Base-by-base conservation (phyloP, 2,888 invertebrate species). In the Brachyptera putata region DNA sequence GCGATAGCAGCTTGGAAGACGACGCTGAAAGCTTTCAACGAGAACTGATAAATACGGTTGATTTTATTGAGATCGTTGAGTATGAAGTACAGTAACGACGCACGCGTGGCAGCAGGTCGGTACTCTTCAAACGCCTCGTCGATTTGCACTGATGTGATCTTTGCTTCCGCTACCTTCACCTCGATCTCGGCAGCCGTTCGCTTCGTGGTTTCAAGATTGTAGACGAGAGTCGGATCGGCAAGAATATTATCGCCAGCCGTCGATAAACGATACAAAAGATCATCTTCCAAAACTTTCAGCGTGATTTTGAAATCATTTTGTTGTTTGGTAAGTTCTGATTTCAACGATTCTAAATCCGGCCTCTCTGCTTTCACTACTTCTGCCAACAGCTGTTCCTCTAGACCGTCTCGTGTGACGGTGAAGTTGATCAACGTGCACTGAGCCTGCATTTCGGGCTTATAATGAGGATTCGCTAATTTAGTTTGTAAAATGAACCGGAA, bases 401-500 rank as follows among this genome's bases (percentile, higher is more conserved):
- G 79, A 30, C 93, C 95, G 73, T 95, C 94, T 70, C 85, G 5
- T 7, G 30, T 30, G 30, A 30, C 53, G 1, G 95, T 95, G 70
- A 96, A 96, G 76, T 96, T 95, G 64, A 96, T 95, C 14, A 96
- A 80, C 0, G 95, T 95, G 5, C 94, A 90, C 76, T 96, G 95
- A 0, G 95, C 95, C 30, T 96, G 95, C 85, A 95, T 91, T 77
- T 96, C 95, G 0, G 95, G 95, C 71, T 95, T 93, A 73, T 95
- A 96, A 76, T 95, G 95, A 0, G 95, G 95, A 77, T 96, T 96
- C 1, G 92, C 94, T 63, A 96, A 76, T 75, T 96, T 96, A 0
- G 95, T 95, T 72, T 96, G 95, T 1, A 96, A 74, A 64, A 96
- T 85, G 3, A 96, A 77, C 9, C 87, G 83, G 76, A 96, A 96